Base-by-base conservation (phyloP, 2,888 invertebrate genomes). In the Prionchulus punctatus region DNA sequence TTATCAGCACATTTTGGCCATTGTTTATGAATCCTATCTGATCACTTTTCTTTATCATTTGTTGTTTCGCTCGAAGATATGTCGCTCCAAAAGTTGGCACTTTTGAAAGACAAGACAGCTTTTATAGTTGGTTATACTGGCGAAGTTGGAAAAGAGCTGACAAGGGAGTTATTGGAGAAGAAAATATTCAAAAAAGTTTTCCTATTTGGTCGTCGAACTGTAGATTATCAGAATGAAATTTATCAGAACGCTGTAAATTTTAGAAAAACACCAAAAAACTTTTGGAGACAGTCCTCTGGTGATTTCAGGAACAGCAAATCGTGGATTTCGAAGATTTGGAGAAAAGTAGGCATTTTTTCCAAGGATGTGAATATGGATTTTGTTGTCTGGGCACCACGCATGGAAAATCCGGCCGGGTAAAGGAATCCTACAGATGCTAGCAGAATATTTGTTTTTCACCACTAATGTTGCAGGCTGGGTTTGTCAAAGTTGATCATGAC, bases 321-420 rank as follows among this genome's bases (percentile, higher is more conserved):
- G 71, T 78, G 18, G 75, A 77, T 61, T 78, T 77, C 68, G 77
- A 78, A 12, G 73, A 76, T 21, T 61, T 77, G 1, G 71, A 73
- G 2, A 70, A 75, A 2, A 62, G 70, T 61, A 64, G 64, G 42
- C 70, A 72, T n/a, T 69, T 61, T 1, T 76, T 78, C 60, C 62
- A 66, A 55, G 73, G 67, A 4, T 62, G 70, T 60, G 73, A 76
- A 62, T 70, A 74, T n/a, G 76, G 75, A 1, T 77, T 74, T 64
- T 77, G 75, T 63, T 71, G 73, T 55, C 62, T 78, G 18, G 78
- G 78, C 36, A 77, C 77, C 12, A 77, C 77, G 1, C 64, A 71
- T 43, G 73, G 62, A 26, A 75, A 76, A 62, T 62, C 75, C n/a
- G 76, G 77, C 54, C 67, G 67, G 36, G 75, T 75, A 58, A 67